Evolutionary conservation across 2,888 invertebrate genomes (phyloP).

Genomic region (Teleogryllus oceanicus): DNA sequence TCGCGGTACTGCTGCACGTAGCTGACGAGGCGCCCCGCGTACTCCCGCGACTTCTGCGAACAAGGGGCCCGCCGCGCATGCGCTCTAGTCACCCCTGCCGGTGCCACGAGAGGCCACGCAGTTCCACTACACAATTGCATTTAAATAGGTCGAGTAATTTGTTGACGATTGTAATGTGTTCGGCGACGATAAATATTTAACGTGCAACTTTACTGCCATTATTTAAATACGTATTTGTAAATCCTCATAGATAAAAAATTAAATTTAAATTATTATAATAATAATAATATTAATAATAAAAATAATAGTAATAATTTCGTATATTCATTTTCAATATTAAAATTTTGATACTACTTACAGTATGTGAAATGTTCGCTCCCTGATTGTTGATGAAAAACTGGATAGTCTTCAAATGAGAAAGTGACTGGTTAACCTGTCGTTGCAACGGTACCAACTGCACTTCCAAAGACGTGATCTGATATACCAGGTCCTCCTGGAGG

Average conservation of each 20-base stretch:
- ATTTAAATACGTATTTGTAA: no score
- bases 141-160: no score
- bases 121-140: no score
- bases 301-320: no score
- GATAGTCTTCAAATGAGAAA: slow-evolving; percentile 70
- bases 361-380: slow-evolving; percentile 65
- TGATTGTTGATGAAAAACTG: slow-evolving; percentile 73
- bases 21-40: slow-evolving; percentile 57
- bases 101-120: no score
- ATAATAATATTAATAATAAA: no score
- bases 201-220: no score
- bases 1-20: slow-evolving; percentile 66
- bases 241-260: no score
- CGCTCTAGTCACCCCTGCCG: no score
- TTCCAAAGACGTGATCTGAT: slow-evolving; percentile 71
- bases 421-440: slow-evolving; percentile 67
- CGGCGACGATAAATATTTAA: no score
- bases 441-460: slow-evolving; percentile 68
- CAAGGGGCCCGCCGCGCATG: slow-evolving; percentile 37
- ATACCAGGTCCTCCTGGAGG: slow-evolving; percentile 64
- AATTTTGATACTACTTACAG: slow-evolving; percentile 52
- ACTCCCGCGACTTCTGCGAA: slow-evolving; percentile 57
- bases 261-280: no score
- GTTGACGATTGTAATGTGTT: no score
- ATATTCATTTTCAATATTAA: background rate